A percentile compares a stretch with the other conserved stretches of the same genome.
Evolutionary conservation across 2,888 invertebrate genomes (phyloP).

Genomic region (Calephelis perditalis): DNA sequence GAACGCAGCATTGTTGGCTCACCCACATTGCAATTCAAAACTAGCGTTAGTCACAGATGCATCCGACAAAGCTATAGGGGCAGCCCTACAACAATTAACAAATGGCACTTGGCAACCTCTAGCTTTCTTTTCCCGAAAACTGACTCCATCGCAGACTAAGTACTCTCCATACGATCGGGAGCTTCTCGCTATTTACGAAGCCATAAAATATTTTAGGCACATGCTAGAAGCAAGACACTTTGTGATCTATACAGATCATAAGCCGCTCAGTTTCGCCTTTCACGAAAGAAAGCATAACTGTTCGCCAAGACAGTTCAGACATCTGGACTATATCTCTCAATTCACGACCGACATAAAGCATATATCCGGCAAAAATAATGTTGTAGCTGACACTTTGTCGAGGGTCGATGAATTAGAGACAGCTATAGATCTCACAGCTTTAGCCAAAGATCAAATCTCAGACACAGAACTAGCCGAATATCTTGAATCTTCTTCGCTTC

Average conservation of each 20-base stretch:
- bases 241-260: background rate
- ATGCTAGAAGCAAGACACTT: slow-evolving; percentile 3
- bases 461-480: background rate
- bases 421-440: background rate
- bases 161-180: background rate
- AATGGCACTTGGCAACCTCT: background rate
- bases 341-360: background rate
- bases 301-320: background rate
- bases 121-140: background rate
- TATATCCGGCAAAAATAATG: background rate
- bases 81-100: background rate
- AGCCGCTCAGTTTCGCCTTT: background rate
- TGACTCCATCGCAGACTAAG: background rate
- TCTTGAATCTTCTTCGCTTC: background rate
- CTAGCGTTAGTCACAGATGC: background rate
- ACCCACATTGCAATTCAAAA: background rate
- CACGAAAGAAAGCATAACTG: slow-evolving; percentile 1
- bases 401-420: background rate
- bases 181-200: background rate
- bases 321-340: slow-evolving; percentile 1
- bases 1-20: background rate
- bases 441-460: background rate
- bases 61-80: background rate
- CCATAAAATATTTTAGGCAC: background rate
- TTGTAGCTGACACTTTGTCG: background rate